Evolutionary conservation across 2,888 invertebrate genomes (phyloP), one percentile per base, ranked within the genome.

Genomic region (Seira ritae): DNA sequence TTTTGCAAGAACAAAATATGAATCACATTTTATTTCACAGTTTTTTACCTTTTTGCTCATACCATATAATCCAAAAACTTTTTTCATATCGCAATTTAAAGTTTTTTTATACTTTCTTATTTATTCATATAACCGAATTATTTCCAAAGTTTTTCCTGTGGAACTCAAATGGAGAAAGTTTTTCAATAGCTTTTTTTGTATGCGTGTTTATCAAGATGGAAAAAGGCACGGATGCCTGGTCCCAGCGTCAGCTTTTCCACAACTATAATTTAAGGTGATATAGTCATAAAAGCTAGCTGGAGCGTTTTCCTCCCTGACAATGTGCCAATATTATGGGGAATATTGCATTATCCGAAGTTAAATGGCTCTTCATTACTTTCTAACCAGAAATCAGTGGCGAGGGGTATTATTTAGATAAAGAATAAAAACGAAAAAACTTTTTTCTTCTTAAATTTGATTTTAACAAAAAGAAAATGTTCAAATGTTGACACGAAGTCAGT

Each of bases 81-180:
- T 31, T 50, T n/a, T 50, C 15, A 50, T 50, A 50, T 50, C 50
- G 15, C 50, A 50, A 50, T 50, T 50, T 50, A 50, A 50, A 50
- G 15, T 50, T 50, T 50, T 42, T 50, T 50, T 50, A 50, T 50
- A n/a, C 50, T 50, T 50, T 50, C 50, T 50, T 50, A 50, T 50
- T 50, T 50, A 50, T 50, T 50, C 50, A 68, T 22, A 23, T 31
- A 68, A 24, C 23, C 23, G 23, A 65, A 42, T 73, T 65, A 73
- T 73, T 62, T 65, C 22, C 42, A 73, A 73, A 67, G n/a, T 75
- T 75, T 66, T 66, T 19, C 75, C 17, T n/a, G 15, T 66, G 75
- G 15, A 50, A 50, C 50, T 50, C 50, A 50, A 50, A 75, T 75
- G 67, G 75, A 50, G 66, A 75, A 75, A 75, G 67, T 75, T 75